Evolutionary conservation across 92 coral and sea anemone species (phyloP).

Genomic region (Desmophyllum pertusum): DNA sequence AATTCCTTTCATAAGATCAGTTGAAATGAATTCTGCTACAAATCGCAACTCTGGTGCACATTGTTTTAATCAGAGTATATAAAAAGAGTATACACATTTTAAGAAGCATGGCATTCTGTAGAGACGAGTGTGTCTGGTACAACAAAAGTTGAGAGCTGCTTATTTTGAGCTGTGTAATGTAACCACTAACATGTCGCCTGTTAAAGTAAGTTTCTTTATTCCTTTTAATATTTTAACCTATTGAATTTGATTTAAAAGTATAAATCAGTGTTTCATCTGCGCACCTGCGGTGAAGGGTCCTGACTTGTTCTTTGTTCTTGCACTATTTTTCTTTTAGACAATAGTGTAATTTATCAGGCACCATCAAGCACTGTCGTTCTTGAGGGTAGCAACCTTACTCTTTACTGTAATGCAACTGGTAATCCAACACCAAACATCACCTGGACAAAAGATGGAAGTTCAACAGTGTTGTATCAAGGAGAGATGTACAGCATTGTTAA

Average conservation of each 20-base stretch:
- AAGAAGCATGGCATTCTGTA: not conserved
- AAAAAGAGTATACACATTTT: too few species aligned
- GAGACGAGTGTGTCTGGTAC: not conserved
- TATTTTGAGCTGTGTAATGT: not conserved
- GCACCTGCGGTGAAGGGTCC: not conserved
- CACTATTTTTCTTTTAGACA: not conserved
- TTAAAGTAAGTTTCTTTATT: not conserved
- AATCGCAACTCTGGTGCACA: too few species aligned
- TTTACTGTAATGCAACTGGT: not conserved
- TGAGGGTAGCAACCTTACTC: not conserved
- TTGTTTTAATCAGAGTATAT: too few species aligned
- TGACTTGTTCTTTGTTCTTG: not conserved
- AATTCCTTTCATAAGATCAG: too few species aligned
- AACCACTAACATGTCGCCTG: not conserved
- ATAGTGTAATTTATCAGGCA: not conserved
- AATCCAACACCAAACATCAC: slow-evolving; percentile 9
- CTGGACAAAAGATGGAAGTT: not conserved
- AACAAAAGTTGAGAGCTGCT: not conserved
- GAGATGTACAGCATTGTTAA: not conserved
- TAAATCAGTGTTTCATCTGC: not conserved
- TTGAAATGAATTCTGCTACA: too few species aligned
- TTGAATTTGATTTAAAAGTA: too few species aligned
- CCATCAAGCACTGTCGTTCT: not conserved
- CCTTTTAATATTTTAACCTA: too few species aligned
- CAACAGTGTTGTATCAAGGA: not conserved